These are phyloP conservation scores for Antechinus flavipes DNA, from an alignment of 2,113 vertebrate genomes.

Conservation along the genomic window DNA sequence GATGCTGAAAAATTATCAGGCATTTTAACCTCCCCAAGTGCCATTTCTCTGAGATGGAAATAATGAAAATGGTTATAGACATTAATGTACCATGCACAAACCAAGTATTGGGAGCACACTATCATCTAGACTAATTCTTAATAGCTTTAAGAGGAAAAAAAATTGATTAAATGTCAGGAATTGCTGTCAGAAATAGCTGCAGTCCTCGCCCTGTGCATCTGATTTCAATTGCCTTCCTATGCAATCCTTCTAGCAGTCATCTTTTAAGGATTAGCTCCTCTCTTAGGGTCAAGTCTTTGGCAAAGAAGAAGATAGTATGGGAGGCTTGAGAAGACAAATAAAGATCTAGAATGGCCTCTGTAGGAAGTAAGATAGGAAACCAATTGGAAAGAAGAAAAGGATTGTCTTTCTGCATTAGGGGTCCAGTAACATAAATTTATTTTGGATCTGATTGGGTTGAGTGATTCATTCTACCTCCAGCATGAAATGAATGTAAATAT, in stretches of 20 bases:
- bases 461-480: neutral
- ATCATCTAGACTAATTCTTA: neutral
- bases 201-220: neutral
- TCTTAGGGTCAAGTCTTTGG: neutral
- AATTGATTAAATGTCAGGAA: neutral
- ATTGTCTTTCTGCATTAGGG: neutral
- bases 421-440: neutral
- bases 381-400: neutral
- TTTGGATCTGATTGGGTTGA: neutral
- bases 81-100: conserved; percentile 4
- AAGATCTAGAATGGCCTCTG: neutral
- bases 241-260: neutral
- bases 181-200: neutral
- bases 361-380: neutral
- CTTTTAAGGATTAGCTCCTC: neutral
- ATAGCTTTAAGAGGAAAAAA: neutral
- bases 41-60: conserved; percentile 28
- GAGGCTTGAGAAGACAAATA: neutral
- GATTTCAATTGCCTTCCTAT: neutral
- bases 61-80: conserved; percentile 25
- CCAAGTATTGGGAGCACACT: neutral
- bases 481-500: neutral
- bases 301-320: neutral
- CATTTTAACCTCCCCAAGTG: neutral
- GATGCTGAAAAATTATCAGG: neutral